These are phyloP conservation scores for Masticophis lateralis DNA, from an alignment of 2,797 vertebrate species.

Conservation along the genomic window DNA sequence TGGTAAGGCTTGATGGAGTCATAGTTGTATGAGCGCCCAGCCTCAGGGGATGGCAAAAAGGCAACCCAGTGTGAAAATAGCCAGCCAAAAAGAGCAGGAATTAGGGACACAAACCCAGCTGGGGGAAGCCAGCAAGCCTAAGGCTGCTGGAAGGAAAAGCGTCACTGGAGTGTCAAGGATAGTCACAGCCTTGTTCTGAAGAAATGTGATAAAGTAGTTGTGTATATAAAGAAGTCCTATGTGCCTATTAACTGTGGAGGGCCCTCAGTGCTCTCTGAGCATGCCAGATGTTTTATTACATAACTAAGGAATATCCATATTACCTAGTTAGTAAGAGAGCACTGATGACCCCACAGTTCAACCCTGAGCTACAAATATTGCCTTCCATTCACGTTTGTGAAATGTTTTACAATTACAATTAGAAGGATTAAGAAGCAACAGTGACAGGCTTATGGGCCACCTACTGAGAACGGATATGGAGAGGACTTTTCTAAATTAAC, in stretches of 20 bases:
- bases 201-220: neutral
- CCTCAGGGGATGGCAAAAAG: neutral
- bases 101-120: neutral
- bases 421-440: neutral
- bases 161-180: neutral
- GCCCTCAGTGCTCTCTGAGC: neutral
- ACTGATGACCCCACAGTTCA: neutral
- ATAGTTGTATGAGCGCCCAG: neutral
- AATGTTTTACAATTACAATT: neutral
- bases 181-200: neutral
- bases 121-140: neutral
- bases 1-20: neutral
- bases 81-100: neutral
- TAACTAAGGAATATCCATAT: neutral
- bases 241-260: too few species aligned
- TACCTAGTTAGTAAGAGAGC: neutral
- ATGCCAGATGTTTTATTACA: neutral
- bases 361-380: neutral
- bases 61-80: neutral
- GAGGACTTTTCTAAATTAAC: neutral
- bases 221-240: neutral
- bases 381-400: neutral
- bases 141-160: neutral
- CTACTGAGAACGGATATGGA: neutral
- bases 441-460: neutral